phyloP scores from a whole-genome alignment of 2,113 vertebrate genomes.

The Passer domesticus region DNA sequence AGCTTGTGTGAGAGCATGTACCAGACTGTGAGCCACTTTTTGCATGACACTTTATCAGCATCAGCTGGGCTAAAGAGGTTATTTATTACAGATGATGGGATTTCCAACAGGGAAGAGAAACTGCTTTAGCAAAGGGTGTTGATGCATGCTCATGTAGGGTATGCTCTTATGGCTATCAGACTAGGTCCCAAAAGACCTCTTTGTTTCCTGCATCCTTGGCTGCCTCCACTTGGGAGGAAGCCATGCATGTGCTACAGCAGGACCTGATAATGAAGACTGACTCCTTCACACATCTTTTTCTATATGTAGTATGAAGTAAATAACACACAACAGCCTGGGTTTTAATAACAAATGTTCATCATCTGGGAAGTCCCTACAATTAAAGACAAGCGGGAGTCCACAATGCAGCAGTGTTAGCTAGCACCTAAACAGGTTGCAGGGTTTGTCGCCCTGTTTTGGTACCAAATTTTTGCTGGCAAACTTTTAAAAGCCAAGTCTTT shows the following conservation, averaged over 20 bases:
- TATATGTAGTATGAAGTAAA: not conserved
- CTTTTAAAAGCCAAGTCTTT: not conserved
- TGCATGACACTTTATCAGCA: rapidly evolving
- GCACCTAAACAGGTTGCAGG: not conserved
- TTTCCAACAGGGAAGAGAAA: not conserved
- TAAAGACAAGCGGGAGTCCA: not conserved
- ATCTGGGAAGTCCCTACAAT: not conserved
- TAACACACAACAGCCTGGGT: not conserved
- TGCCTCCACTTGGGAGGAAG: not conserved
- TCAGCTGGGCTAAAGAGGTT: not conserved
- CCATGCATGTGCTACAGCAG: rapidly evolving
- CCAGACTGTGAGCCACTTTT: rapidly evolving
- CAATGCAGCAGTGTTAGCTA: not conserved
- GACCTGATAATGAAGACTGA: not conserved
- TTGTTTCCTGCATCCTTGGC: rapidly evolving
- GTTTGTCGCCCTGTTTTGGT: not conserved
- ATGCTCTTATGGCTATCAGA: not conserved
- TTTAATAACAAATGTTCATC: not conserved
- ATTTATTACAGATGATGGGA: not conserved
- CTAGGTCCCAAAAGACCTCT: not conserved
- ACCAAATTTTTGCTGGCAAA: not conserved
- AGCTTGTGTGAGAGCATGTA: not conserved
- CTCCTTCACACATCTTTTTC: not conserved
- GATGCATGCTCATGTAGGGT: not conserved
- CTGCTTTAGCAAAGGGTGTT: not conserved